A percentile compares a stretch with the other conserved stretches of the same genome.
phyloP scores from a whole-genome alignment of 2,797 vertebrate genomes.

The Anabas testudineus region DNA sequence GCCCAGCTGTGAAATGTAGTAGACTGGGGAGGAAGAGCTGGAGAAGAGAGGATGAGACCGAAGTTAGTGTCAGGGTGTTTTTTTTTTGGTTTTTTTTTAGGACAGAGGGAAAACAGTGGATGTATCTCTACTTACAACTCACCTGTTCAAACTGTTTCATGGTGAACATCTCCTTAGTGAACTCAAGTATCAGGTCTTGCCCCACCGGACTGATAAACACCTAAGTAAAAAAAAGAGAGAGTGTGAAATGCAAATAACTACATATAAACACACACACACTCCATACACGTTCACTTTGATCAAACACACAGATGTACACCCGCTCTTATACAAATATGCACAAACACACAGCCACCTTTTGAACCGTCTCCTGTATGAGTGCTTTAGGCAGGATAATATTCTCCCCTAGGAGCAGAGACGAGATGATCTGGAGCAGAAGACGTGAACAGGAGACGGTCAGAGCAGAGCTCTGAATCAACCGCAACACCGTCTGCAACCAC shows the following conservation, averaged over 20 bases:
- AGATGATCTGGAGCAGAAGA: constrained; percentile 87
- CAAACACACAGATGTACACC: background rate
- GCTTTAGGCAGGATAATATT: constrained; percentile 84
- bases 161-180: constrained; percentile 91
- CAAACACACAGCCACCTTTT: constrained; percentile 83
- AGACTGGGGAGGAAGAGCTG: constrained; percentile 93
- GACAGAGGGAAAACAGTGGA: fast-evolving
- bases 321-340: too few relatives aligned
- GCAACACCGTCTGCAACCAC: constrained; percentile 81
- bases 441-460: constrained; percentile 85
- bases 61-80: background rate
- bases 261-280: background rate
- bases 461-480: constrained; percentile 77
- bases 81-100: too few relatives aligned
- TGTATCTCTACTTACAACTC: constrained; percentile 11
- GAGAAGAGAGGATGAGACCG: constrained; percentile 14
- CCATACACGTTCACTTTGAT: background rate
- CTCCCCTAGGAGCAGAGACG: constrained; percentile 89
- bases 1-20: constrained; percentile 85
- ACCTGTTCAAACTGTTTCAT: constrained; percentile 97
- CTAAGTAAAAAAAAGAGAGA: constrained; percentile 78
- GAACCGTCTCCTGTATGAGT: constrained; percentile 84
- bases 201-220: constrained; percentile 87
- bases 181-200: constrained; percentile 86
- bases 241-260: background rate